Evolutionary conservation across 2,113 vertebrate species (phyloP), one percentile per base, ranked within the genome.

Genomic region (Chauna torquata): DNA sequence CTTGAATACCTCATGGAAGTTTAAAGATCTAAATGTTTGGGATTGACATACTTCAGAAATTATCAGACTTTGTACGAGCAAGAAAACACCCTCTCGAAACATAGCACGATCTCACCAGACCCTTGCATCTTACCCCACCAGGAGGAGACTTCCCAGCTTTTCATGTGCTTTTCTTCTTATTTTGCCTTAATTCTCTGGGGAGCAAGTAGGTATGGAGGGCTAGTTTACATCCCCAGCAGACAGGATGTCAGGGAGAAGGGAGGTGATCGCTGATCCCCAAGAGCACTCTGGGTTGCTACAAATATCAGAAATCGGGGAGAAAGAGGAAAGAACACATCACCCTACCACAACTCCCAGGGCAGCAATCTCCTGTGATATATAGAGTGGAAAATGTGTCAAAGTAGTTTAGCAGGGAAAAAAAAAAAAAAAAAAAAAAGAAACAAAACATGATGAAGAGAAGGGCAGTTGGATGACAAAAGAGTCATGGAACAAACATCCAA

Each of bases 401-500:
- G 88, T 4, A 23, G 74, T 94, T 93, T 47, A 86, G 87, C 59
- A 87, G 74, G 65, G 55, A 78, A 7, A 28, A 57, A 79, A 90
- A 58, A 45, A 84, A 75, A 36, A 20, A 52, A 52, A 50, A 11
- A 49, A 49, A 24, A 50, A 6, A 4, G 12, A 52, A 52, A 52
- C 24, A 52, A n/a, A n/a, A n/a, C 11, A 6, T 1, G 42, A 81
- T 22, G 86, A 95, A 87, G 91, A 92, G 86, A 92, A 86, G 71
- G 71, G 78, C 2, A 3, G 82, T 79, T 78, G 82, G 93, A 79
- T 27, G 85, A 95, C 91, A 96, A 78, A 76, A 88, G 36, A 96
- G 88, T 96, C 88, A 94, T 85, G 95, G 96, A 96, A 72, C 76
- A 97, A 96, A 88, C 54, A 97, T 96, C 90, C 90, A 96, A 75